Evolutionary conservation across 2,888 invertebrate species (phyloP), one percentile per base, ranked within the genome.

Genomic region (Phortica magna): DNA sequence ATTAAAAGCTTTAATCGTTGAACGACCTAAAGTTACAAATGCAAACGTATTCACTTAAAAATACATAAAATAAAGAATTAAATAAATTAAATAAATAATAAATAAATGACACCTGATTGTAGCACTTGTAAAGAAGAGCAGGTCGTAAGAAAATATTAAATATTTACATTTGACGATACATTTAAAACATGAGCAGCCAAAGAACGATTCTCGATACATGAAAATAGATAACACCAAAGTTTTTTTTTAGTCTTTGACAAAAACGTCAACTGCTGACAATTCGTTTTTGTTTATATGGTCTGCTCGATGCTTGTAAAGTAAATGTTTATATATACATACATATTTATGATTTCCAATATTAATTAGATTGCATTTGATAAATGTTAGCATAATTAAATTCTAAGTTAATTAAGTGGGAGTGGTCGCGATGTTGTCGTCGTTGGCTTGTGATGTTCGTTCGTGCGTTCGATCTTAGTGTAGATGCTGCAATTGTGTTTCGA

Each of bases 1-100:
- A 61, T 78, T 75, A 68, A 80, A 86, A 89, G 90, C 89, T 89
- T 90, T 89, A 89, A 89, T 84, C 86, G 88, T 89, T 83, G 89
- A 89, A 89, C 89, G 88, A 88, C 81, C 81, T 83, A 83, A 84
- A 83, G 81, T 84, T 76, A 81, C 79, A 78, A 79, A 68, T 75
- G 68, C 68, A 73, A 78, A 68, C 4, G 7, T 17, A 17, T 19
- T 61, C 19, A 53, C 53, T 22, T 53, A 55, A 74, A 74, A 31
- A 53, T 61, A 71, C 72, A 22, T 55, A 72, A 72, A 48, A 71
- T 64, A 39, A n/a, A 17, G 48, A 53, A 19, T 53, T 39, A 53
- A 53, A 7, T 43, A 22, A 10, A 55, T 55, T 22, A 31, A 43
- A 12, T 31, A 39, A 4, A 59, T 41, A 73, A 59, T 17, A 14